Evolutionary conservation across 2,113 vertebrate species (phyloP).

Genomic region (Dipodomys stephensi): DNA sequence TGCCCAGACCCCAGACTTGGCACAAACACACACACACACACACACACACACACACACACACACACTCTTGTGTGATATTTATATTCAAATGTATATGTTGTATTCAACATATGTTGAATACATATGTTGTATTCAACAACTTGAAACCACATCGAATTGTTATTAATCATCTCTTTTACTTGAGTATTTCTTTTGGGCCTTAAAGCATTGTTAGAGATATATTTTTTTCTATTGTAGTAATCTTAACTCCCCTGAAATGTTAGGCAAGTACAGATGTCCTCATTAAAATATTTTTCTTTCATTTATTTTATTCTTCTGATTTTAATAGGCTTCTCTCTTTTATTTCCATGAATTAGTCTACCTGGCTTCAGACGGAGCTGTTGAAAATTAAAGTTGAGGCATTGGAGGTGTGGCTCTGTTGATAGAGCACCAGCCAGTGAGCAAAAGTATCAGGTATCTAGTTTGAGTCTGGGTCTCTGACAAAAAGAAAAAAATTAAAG

Average conservation of each 20-base stretch:
- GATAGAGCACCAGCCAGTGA: too few species aligned
- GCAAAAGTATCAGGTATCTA: too few species aligned
- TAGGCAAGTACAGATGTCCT: neutral
- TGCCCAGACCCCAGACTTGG: too few species aligned
- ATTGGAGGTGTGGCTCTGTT: too few species aligned
- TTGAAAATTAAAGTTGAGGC: neutral
- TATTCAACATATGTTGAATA: neutral
- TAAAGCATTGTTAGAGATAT: neutral
- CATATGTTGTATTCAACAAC: neutral
- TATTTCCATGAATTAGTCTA: neutral
- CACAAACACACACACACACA: too few species aligned
- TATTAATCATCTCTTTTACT: neutral
- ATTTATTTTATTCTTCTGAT: neutral
- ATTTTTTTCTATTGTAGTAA: neutral
- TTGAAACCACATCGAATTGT: neutral
- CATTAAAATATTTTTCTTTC: neutral
- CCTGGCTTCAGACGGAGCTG: neutral
- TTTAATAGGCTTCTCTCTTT: neutral
- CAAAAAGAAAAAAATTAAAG: neutral
- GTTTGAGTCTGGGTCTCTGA: too few species aligned
- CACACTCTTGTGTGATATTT: neutral
- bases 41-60: too few species aligned
- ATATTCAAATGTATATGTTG: fast-evolving
- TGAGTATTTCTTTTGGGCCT: neutral
- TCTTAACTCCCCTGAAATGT: neutral